Percentiles rank a stretch among this genome's conserved stretches.
These are phyloP conservation scores for Tachysurus vachellii DNA, from an alignment of 2,113 vertebrate genomes.

Conservation along the genomic window DNA sequence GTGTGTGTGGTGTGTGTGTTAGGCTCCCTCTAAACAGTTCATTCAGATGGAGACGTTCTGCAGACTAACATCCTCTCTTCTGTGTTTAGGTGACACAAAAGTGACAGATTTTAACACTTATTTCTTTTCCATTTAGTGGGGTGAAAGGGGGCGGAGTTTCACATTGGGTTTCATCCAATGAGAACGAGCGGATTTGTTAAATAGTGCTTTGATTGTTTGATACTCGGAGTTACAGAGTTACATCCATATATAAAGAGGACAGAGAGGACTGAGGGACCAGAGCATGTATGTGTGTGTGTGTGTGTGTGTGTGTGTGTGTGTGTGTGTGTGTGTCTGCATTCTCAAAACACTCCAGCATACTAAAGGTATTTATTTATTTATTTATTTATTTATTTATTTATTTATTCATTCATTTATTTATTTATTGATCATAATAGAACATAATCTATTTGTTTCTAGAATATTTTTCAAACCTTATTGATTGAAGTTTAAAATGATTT, in stretches of 20 bases:
- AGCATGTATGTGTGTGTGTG: not conserved
- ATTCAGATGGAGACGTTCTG: not conserved
- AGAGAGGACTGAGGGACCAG: not conserved
- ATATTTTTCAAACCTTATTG: not conserved
- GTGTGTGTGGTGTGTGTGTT: not conserved
- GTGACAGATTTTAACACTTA: not conserved
- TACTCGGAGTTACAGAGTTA: not conserved
- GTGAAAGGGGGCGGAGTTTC: not conserved
- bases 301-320: not conserved
- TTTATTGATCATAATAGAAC: not conserved
- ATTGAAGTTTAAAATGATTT: not conserved
- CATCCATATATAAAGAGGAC: slow-evolving; percentile 7
- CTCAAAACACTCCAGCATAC: not conserved
- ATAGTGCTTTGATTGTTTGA: slow-evolving; percentile 16
- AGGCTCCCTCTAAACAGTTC: not conserved
- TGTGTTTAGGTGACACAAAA: not conserved
- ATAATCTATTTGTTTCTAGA: not conserved
- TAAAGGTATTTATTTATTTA: slow-evolving; percentile 1
- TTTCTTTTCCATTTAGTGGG: not conserved
- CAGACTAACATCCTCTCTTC: not conserved
- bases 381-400: not conserved
- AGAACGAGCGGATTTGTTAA: not conserved
- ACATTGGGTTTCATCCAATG: not conserved
- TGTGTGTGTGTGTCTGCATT: not conserved
- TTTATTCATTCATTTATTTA: not conserved